Evolutionary conservation across 2,888 invertebrate species (phyloP).

Genomic region (Lobophora halterata): DNA sequence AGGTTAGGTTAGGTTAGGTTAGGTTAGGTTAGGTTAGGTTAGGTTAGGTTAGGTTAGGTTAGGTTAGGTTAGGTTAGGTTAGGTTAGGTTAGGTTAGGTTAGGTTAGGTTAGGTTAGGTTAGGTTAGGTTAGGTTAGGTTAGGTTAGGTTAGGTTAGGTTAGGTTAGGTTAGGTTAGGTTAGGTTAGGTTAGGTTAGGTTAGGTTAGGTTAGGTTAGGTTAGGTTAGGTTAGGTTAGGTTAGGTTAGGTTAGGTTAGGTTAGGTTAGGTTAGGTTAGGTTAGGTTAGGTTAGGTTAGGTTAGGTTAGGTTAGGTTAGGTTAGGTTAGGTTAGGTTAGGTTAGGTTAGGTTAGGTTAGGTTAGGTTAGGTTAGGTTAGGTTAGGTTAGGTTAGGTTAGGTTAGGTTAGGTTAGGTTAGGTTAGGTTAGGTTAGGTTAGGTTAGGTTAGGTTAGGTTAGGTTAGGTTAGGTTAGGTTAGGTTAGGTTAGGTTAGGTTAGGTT

Average conservation of each 20-base stretch:
- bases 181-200: slow-evolving; percentile 25
- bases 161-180: slow-evolving; percentile 21
- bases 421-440: slow-evolving; percentile 15
- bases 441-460: slow-evolving; percentile 3
- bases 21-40: slow-evolving; percentile 9
- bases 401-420: slow-evolving; percentile 11
- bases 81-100: slow-evolving; percentile 18
- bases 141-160: slow-evolving; percentile 21
- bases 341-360: slow-evolving; percentile 23
- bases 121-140: slow-evolving; percentile 14
- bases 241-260: slow-evolving; percentile 15
- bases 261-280: slow-evolving; percentile 24
- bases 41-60: slow-evolving; percentile 14
- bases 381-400: slow-evolving; percentile 22
- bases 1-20: slow-evolving; percentile 15
- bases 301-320: slow-evolving; percentile 10
- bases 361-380: slow-evolving; percentile 24
- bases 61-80: slow-evolving; percentile 18
- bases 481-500: slow-evolving; percentile 4
- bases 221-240: slow-evolving; percentile 22
- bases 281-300: slow-evolving; percentile 27
- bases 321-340: slow-evolving; percentile 6
- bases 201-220: slow-evolving; percentile 28
- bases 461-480: slow-evolving; percentile 5
- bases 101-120: slow-evolving; percentile 18